Evolutionary conservation across 2,888 invertebrate species (phyloP), one percentile per base, ranked within the genome.

Genomic region (Clusia tigrina): DNA sequence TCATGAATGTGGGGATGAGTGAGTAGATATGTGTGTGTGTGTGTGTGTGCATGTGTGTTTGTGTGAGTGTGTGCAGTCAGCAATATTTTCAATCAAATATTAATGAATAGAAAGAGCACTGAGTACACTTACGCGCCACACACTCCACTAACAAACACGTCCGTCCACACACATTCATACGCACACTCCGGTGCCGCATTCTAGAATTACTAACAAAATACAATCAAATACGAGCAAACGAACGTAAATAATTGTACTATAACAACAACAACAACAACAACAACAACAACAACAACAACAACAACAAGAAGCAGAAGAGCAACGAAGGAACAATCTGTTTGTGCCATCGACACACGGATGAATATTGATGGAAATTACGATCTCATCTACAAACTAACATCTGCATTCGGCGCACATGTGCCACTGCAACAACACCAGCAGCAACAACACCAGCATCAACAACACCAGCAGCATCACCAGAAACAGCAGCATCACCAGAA

Each of bases 41-140:
- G n/a, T n/a, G n/a, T n/a, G n/a, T n/a, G n/a, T n/a, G n/a, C n/a
- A n/a, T n/a, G n/a, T n/a, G n/a, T n/a, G n/a, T n/a, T n/a, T n/a
- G n/a, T n/a, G 12, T 42, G 5, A 12, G 5, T 32, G 32, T 42
- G n/a, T 42, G 42, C 32, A 32, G n/a, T n/a, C n/a, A 12, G 20
- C 48, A 48, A 48, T 48, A 48, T 48, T 48, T 48, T 22, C 48
- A 48, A 48, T 48, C 48, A 48, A 22, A 48, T 48, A 48, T 48
- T 48, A 20, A 48, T 48, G 22, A 48, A 48, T 48, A 5, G 15
- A 22, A n/a, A 48, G 20, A 20, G 22, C 48, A 20, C 42, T 42
- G 3, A 42, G 15, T 15, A 6, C 42, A 48, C 15, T n/a, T n/a
- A n/a, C n/a, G n/a, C n/a, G n/a, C n/a, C 10, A 42, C 10, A 15